Evolutionary conservation across 2,888 invertebrate species (phyloP), one percentile per base, ranked within the genome.

Genomic region (Embidobia sp.): DNA sequence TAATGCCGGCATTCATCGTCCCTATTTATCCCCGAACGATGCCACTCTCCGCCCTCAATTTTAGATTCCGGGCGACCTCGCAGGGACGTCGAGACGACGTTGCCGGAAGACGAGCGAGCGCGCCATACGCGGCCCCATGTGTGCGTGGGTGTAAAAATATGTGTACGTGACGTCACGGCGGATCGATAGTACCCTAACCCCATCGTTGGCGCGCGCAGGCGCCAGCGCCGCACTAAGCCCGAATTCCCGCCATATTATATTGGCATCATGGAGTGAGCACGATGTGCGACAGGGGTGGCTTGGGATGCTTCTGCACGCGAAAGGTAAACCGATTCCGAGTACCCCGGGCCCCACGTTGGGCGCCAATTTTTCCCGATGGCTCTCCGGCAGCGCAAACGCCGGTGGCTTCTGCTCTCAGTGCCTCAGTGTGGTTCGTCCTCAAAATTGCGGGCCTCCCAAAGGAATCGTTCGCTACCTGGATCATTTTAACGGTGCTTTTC

Each of bases 211-310:
- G 74, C 3, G 76, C 80, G 80, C 82, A 80, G 19, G 80, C 81
- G 81, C 76, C 79, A 76, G 70, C 75, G 79, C 82, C 80, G 79
- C 80, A 79, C 83, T 63, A 66, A 69, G 80, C 81, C 83, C 57
- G 64, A 80, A 73, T 86, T 87, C 87, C 87, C 87, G 87, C 87
- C 87, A 87, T 87, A 87, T 87, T 74, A 59, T 86, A 79, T 57
- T 84, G 84, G 83, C 83, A 83, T 82, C 85, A 88, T 86, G 86
- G 85, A 86, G 84, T 86, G 84, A 84, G 81, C 79, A 81, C 78
- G 79, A 94, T 94, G 94, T 94, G 93, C 90, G 94, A 94, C 91
- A 93, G 92, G 91, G 92, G 93, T 90, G 93, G 93, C 89, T 93
- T 92, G 86, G 94, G 94, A 89, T 94, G 94, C 90, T 94, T 94